Evolutionary conservation across 2,888 invertebrate genomes (phyloP), one percentile per base, ranked within the genome.

Genomic region (Orthonychiurus folsomi): DNA sequence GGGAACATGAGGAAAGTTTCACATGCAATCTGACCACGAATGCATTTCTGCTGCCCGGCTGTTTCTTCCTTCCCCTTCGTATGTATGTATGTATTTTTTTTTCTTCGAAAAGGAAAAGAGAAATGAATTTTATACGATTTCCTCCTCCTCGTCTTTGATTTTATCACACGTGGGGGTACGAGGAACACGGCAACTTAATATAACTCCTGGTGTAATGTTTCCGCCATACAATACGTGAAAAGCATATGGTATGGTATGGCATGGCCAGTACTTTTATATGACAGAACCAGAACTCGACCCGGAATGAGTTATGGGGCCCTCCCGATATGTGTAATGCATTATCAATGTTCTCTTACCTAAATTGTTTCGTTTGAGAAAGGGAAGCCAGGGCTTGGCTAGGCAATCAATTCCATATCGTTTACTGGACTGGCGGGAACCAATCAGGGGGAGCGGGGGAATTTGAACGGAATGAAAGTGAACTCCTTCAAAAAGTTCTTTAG

Each of bases 301-400:
- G 23, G 54, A 54, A 54, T 54, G 54, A 54, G 25, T 24, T 54
- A 54, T 54, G 21, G 23, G 54, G 23, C 54, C n/a, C n/a, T n/a
- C n/a, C 23, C 23, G 54, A 54, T 54, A 54, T 54, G 54, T 54
- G 54, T 54, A 54, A 54, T 54, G 54, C 54, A 54, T 54, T 54
- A 54, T 54, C 54, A 54, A 54, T 37, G 37, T 37, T 37, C 37
- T 37, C 37, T 37, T 37, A 37, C 37, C 37, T 37, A 37, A 37
- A 37, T 37, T 37, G 37, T 37, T 37, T 37, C 37, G 37, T 37
- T 37, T 15, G 37, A 9, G n/a, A n/a, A n/a, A n/a, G n/a, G n/a
- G n/a, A n/a, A n/a, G 37, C 37, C 37, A 9, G 15, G 37, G 9
- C 37, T 37, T 37, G 37, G 9, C 37, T 37, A 9, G 37, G 37